Evolutionary conservation across 2,797 vertebrate genomes (phyloP).

Genomic region (Chloroceryle inda): DNA sequence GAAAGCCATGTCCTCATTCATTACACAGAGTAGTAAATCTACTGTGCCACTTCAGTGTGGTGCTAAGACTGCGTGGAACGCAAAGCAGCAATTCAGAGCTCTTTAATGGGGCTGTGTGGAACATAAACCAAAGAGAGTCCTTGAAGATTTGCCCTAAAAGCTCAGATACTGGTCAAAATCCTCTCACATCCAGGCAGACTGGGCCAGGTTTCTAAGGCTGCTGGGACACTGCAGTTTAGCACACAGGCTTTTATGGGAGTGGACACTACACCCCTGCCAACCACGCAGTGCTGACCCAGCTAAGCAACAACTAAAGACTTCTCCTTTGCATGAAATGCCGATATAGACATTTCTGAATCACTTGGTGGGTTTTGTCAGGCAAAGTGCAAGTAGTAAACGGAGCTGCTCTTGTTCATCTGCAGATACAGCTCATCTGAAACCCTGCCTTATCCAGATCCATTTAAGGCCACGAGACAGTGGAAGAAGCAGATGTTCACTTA

Average conservation of each 20-base stretch:
- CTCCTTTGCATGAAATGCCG: background rate
- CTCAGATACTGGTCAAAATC: background rate
- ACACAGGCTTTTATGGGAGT: rapidly evolving
- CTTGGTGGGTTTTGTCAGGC: background rate
- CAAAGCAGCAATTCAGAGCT: background rate
- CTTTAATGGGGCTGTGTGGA: background rate
- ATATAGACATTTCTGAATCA: background rate
- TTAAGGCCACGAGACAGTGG: rapidly evolving
- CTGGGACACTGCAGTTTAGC: background rate
- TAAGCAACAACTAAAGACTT: background rate
- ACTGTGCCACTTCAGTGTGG: background rate
- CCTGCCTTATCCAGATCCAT: background rate
- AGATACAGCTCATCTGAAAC: background rate
- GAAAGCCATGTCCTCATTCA: background rate
- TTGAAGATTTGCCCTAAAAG: background rate
- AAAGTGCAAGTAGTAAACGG: background rate
- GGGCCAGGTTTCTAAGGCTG: background rate
- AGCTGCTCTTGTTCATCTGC: background rate
- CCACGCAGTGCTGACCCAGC: background rate
- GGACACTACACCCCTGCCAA: background rate
- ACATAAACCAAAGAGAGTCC: background rate
- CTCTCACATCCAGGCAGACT: background rate
- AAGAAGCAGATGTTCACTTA: background rate
- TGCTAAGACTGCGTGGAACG: background rate
- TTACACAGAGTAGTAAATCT: background rate